These are phyloP conservation scores for Eupithecia subumbrata DNA, from an alignment of 2,888 invertebrate genomes.

Conservation along the genomic window DNA sequence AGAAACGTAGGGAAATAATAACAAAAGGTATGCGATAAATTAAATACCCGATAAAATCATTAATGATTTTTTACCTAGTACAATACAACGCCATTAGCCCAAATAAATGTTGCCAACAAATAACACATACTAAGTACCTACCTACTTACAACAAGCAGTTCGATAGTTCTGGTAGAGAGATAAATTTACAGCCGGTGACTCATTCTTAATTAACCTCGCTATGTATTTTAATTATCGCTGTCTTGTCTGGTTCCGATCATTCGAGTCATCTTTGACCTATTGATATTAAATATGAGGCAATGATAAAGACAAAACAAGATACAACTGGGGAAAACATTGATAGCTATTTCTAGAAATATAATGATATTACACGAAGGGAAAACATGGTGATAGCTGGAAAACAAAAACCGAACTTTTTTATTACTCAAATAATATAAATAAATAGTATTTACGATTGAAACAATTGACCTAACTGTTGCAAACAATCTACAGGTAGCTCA, in stretches of 20 bases:
- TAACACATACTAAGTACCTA: neutral
- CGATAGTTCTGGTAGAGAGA: neutral
- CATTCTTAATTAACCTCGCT: neutral
- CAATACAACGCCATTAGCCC: no score
- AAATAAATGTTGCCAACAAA: no score
- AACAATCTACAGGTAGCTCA: no score
- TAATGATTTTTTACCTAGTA: no score
- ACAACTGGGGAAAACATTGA: neutral
- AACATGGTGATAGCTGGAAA: neutral
- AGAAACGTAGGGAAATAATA: no score
- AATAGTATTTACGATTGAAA: no score
- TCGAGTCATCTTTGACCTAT: neutral
- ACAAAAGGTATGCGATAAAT: no score
- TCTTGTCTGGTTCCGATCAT: neutral
- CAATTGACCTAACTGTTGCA: no score
- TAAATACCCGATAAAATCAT: no score
- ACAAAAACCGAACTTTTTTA: no score
- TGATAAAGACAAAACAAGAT: constrained; percentile 1
- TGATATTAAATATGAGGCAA: neutral
- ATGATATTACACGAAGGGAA: no score
- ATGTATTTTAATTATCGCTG: neutral
- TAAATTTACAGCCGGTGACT: neutral
- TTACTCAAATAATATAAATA: no score
- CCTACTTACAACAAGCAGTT: neutral
- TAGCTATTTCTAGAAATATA: neutral